Evolutionary conservation across 1,140 invertebrate genomes (phyloP).

Genomic region (Atta texana): DNA sequence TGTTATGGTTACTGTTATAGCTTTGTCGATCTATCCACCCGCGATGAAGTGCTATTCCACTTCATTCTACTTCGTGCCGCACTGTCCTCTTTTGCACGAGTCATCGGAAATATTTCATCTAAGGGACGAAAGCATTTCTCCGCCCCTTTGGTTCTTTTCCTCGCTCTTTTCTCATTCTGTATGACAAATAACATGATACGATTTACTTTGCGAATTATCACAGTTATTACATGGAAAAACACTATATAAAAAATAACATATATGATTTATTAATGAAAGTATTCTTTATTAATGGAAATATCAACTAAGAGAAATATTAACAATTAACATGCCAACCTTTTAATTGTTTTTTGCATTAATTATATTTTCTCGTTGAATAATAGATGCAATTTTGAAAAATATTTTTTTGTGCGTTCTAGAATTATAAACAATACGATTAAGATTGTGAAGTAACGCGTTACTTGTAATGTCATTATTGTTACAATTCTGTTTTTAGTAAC

Average conservation of each 20-base stretch:
- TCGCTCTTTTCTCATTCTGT: conserved; percentile 10
- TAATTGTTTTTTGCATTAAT: no score
- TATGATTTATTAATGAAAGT: no score
- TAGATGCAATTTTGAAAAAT: no score
- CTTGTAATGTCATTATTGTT: no score
- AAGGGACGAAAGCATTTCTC: conserved; percentile 55
- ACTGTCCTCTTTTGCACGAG: conserved; percentile 70
- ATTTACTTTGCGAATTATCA: conserved; percentile 35
- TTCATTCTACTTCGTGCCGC: conserved; percentile 60
- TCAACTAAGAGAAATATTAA: no score
- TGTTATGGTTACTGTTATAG: conserved; percentile 72
- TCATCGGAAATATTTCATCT: conserved; percentile 74
- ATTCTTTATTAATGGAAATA: no score
- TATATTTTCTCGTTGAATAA: no score
- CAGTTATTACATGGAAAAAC: conserved; percentile 1
- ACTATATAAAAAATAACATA: no score
- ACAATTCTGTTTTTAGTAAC: neutral
- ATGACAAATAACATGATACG: conserved; percentile 35
- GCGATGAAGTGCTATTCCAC: conserved; percentile 71
- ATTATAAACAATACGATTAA: no score
- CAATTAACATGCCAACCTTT: no score
- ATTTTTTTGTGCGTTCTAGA: no score
- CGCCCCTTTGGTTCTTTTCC: neutral
- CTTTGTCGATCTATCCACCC: conserved; percentile 68
- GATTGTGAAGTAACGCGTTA: no score